Percentiles rank a stretch among this genome's conserved stretches.
These are phyloP conservation scores for Ageneiosus marmoratus DNA, from an alignment of 2,113 vertebrate species.

Conservation along the genomic window DNA sequence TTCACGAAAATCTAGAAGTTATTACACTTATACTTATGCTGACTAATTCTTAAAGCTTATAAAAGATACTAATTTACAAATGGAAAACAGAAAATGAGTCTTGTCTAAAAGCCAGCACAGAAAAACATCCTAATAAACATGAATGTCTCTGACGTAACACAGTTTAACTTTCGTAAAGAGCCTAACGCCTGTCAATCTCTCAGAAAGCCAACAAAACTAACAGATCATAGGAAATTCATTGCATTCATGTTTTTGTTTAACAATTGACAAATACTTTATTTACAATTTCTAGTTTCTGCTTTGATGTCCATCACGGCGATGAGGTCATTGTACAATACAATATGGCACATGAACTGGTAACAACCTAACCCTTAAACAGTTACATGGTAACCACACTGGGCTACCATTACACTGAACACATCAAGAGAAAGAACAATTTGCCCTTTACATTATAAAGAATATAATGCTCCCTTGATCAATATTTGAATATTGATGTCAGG, in stretches of 20 bases:
- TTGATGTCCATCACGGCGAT: background rate
- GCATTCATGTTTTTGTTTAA: background rate
- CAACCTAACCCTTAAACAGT: background rate
- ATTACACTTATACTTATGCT: background rate
- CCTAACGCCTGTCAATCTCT: background rate
- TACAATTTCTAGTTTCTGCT: background rate
- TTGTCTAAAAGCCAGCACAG: background rate
- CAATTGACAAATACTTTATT: constrained; percentile 4
- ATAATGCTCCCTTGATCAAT: background rate
- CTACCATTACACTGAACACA: background rate
- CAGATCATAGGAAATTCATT: background rate
- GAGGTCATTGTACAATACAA: background rate
- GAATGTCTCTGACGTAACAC: background rate
- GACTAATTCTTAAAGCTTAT: background rate
- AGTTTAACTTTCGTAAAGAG: too few relatives aligned
- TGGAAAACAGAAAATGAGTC: background rate
- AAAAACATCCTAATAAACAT: background rate
- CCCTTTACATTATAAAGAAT: background rate
- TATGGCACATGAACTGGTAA: background rate
- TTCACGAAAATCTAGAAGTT: background rate
- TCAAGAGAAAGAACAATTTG: background rate
- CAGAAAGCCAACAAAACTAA: background rate
- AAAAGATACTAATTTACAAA: background rate
- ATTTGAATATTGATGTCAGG: background rate
- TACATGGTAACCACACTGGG: background rate